Percentiles rank a stretch among this genome's conserved stretches.
phyloP scores from a whole-genome alignment of 2,113 vertebrate genomes.

The Pseudopipra pipra region DNA sequence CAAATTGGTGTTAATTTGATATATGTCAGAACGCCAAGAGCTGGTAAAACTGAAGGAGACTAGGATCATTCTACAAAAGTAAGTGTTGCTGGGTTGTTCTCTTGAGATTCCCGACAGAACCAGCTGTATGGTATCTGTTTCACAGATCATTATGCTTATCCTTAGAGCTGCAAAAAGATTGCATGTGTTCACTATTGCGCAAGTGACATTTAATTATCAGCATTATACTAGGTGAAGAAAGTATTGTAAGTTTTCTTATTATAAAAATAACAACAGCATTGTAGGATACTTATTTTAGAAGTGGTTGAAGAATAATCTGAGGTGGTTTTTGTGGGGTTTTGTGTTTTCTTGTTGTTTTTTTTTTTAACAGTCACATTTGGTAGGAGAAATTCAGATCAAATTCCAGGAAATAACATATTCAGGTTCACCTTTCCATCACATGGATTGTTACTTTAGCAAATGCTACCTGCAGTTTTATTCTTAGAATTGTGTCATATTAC shows the following conservation, averaged over 20 bases:
- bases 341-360: neutral
- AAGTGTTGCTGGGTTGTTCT: neutral
- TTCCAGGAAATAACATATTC: neutral
- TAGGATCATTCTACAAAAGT: neutral
- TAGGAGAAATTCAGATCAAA: neutral
- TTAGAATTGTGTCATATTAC: neutral
- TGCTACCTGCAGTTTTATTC: neutral
- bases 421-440: neutral
- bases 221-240: neutral
- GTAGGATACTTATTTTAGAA: neutral
- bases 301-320: neutral
- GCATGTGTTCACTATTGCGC: neutral
- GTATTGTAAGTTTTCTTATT: neutral
- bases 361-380: neutral
- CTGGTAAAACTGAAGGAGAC: neutral
- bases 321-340: fast-evolving
- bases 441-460: neutral
- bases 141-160: neutral
- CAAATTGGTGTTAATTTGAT: neutral
- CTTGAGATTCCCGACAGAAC: neutral
- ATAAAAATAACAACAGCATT: neutral
- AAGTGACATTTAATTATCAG: neutral
- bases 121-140: fast-evolving
- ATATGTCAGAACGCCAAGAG: neutral
- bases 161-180: neutral